These are phyloP conservation scores for Patella caerulea DNA, from an alignment of 2,888 invertebrate species.

Conservation along the genomic window DNA sequence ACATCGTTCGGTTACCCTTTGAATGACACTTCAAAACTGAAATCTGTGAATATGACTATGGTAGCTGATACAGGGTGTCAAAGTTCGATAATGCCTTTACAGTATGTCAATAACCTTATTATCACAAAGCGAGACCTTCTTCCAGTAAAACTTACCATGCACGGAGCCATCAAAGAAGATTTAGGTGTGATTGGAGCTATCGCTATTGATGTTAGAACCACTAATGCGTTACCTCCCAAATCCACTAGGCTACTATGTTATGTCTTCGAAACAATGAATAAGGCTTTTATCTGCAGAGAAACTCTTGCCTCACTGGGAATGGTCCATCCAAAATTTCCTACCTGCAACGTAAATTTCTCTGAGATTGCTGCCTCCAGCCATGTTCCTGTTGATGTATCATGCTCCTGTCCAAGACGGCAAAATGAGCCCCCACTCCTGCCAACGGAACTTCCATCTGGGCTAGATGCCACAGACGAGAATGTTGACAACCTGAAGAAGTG, in stretches of 20 bases:
- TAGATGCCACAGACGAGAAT: slow-evolving; percentile 29
- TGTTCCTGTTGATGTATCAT: neutral
- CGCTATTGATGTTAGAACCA: slow-evolving; percentile 16
- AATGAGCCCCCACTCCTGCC: slow-evolving; percentile 23
- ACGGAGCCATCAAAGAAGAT: slow-evolving; percentile 29
- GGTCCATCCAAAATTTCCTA: slow-evolving; percentile 17
- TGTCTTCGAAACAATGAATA: slow-evolving; percentile 25
- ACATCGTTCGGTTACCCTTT: neutral
- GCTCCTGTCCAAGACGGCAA: slow-evolving; percentile 30
- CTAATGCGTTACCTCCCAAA: slow-evolving; percentile 8
- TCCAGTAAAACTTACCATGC: slow-evolving; percentile 36
- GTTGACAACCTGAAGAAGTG: slow-evolving; percentile 26
- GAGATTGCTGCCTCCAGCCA: no score
- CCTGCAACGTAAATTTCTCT: no score
- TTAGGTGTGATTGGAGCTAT: slow-evolving; percentile 27
- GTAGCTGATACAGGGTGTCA: slow-evolving; percentile 31
- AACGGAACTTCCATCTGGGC: slow-evolving; percentile 24
- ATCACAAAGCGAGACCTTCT: slow-evolving; percentile 30
- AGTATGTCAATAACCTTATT: no score
- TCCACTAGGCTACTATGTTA: slow-evolving; percentile 26
- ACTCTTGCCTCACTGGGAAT: slow-evolving; percentile 27
- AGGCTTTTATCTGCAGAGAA: slow-evolving; percentile 29
- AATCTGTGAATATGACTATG: slow-evolving; percentile 21
- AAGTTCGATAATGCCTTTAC: slow-evolving; percentile 30
- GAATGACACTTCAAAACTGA: neutral